These are phyloP conservation scores for Myiagra hebetior DNA, from an alignment of 2,113 vertebrate species.

Conservation along the genomic window DNA sequence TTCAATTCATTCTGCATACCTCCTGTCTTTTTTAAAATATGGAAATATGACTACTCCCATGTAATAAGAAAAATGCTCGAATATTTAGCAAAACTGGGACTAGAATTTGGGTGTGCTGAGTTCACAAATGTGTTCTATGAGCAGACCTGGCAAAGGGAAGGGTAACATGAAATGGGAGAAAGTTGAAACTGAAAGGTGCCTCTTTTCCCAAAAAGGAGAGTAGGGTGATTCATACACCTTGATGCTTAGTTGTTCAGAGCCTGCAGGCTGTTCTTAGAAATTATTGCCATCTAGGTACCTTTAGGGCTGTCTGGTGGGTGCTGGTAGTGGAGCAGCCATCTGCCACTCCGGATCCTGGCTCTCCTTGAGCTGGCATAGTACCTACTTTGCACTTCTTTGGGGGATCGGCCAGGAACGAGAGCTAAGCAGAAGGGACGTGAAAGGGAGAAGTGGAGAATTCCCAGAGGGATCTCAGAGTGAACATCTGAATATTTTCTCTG, in stretches of 20 bases:
- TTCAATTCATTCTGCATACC: background rate
- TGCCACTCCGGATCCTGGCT: background rate
- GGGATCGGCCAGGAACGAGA: background rate
- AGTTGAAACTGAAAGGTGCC: background rate
- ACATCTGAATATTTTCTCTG: background rate
- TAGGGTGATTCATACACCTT: background rate
- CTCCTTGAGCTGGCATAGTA: background rate
- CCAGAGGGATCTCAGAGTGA: background rate
- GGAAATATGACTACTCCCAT: background rate
- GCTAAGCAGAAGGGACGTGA: background rate
- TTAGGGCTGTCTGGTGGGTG: background rate
- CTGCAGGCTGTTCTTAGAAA: background rate
- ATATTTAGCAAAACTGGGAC: background rate
- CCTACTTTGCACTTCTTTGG: background rate
- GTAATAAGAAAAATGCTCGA: background rate
- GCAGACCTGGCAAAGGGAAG: background rate
- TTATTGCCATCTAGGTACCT: background rate
- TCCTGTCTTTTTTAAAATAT: background rate
- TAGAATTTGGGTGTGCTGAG: background rate
- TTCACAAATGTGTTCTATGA: background rate
- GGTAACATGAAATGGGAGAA: background rate
- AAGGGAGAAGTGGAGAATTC: background rate
- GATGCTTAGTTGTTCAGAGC: background rate
- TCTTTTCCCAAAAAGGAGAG: background rate
- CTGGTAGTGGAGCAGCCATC: background rate